Conservation (phyloP, 2,797 vertebrate species). For the Leptodactylus fallax region DNA sequence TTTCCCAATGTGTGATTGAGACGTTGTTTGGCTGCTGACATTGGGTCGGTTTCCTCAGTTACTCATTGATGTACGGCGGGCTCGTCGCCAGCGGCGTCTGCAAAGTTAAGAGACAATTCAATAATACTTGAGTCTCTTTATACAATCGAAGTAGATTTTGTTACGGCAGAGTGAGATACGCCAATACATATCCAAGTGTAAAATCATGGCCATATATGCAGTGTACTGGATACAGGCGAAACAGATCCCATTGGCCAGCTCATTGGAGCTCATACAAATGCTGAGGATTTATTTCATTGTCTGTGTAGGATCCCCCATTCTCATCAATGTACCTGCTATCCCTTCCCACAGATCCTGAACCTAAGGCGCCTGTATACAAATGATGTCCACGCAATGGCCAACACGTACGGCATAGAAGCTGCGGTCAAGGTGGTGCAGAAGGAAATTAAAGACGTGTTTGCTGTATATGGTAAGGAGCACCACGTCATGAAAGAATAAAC, state of each 20-base stretch:
- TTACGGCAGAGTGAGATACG: too few relatives aligned
- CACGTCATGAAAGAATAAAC: too few relatives aligned
- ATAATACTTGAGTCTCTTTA: too few relatives aligned
- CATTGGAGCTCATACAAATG: too few relatives aligned
- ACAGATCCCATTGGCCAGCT: too few relatives aligned
- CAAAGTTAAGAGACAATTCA: not conserved
- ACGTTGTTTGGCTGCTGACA: not conserved
- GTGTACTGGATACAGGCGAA: too few relatives aligned
- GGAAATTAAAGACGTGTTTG: slow-evolving; percentile 98
- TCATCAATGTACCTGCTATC: not conserved
- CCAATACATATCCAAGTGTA: too few relatives aligned
- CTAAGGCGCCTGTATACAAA: slow-evolving; percentile 91
- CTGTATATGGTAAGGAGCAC: slow-evolving; percentile 89
- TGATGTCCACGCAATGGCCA: slow-evolving; percentile 93
- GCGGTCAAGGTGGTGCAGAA: slow-evolving; percentile 92
- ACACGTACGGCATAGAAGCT: slow-evolving; percentile 92
- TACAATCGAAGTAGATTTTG: too few relatives aligned
- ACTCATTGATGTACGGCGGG: not conserved
- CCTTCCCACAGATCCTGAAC: slow-evolving; percentile 82
- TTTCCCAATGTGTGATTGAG: not conserved
- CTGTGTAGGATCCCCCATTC: not conserved
- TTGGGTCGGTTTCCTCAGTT: not conserved
- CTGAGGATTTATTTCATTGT: too few relatives aligned
- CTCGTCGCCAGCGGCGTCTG: not conserved
- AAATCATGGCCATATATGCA: too few relatives aligned